phyloP scores from a whole-genome alignment of 2,888 invertebrate species.

The Macropis europaea region DNA sequence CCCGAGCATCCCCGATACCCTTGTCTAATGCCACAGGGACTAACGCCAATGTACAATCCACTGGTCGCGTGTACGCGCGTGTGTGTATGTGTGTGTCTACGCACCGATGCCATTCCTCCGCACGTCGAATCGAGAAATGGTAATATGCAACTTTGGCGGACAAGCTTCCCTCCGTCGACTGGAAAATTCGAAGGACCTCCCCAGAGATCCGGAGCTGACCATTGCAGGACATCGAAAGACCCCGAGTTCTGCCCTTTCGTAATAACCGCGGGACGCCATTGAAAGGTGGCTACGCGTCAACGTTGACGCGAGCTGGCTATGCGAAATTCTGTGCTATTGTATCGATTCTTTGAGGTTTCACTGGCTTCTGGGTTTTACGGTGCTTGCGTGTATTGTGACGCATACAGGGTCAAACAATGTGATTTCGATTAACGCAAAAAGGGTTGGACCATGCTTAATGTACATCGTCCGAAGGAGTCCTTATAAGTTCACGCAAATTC shows the following conservation, averaged over 20 bases:
- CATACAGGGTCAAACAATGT: no score
- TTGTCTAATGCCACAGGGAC: slow-evolving; percentile 72
- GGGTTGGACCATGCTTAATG: no score
- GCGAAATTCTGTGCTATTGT: slow-evolving; percentile 24
- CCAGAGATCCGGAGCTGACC: slow-evolving; percentile 63
- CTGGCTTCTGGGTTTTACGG: background rate
- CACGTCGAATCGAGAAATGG: slow-evolving; percentile 72
- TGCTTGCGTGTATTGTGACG: no score
- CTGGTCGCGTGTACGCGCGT: slow-evolving; percentile 17
- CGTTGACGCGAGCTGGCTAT: slow-evolving; percentile 10
- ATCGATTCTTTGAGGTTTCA: background rate
- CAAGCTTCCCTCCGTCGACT: slow-evolving; percentile 68
- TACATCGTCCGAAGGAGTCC: no score
- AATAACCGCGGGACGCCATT: slow-evolving; percentile 47
- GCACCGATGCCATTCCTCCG: slow-evolving; percentile 46
- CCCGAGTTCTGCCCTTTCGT: slow-evolving; percentile 54
- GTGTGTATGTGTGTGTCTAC: slow-evolving; percentile 35
- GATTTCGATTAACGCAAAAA: no score
- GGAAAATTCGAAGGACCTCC: slow-evolving; percentile 74
- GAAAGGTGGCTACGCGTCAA: slow-evolving; percentile 26
- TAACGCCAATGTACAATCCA: slow-evolving; percentile 56
- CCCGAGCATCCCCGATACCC: slow-evolving; percentile 70
- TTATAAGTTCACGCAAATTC: no score
- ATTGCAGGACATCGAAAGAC: slow-evolving; percentile 63
- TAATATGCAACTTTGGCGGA: slow-evolving; percentile 72